These are phyloP conservation scores for Strongylocentrotus purpuratus DNA, from an alignment of 35 echinoderm and acorn worm species.

Conservation along the genomic window DNA sequence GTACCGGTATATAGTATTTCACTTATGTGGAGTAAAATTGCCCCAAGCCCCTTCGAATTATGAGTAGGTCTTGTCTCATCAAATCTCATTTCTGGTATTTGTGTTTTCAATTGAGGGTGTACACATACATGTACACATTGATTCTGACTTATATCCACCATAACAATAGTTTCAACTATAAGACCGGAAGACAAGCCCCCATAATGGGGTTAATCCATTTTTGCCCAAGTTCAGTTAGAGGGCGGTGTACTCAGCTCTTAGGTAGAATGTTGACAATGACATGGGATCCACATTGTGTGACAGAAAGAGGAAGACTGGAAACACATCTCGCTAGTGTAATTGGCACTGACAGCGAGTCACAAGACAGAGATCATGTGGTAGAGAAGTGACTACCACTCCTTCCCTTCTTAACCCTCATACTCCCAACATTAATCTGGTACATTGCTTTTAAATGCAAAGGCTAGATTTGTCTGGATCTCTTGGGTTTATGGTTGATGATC, in stretches of 20 bases:
- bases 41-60: background rate
- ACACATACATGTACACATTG: background rate
- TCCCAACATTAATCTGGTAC: background rate
- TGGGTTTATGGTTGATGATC: background rate
- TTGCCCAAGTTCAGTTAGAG: background rate
- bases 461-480: background rate
- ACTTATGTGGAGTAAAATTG: background rate
- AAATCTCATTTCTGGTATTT: background rate
- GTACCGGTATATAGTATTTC: background rate
- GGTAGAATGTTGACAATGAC: background rate
- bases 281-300: background rate
- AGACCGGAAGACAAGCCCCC: background rate
- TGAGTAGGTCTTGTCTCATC: background rate
- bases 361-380: background rate
- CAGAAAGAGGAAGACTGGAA: background rate
- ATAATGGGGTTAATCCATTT: background rate
- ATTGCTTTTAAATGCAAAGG: no score
- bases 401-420: background rate
- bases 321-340: conserved; percentile 16
- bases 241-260: background rate
- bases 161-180: background rate
- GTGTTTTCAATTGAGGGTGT: background rate
- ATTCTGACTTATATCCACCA: background rate
- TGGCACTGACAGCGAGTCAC: background rate
- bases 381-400: background rate